These are phyloP conservation scores for Arvicola amphibius DNA, from an alignment of 2,797 vertebrate species.

Conservation along the genomic window DNA sequence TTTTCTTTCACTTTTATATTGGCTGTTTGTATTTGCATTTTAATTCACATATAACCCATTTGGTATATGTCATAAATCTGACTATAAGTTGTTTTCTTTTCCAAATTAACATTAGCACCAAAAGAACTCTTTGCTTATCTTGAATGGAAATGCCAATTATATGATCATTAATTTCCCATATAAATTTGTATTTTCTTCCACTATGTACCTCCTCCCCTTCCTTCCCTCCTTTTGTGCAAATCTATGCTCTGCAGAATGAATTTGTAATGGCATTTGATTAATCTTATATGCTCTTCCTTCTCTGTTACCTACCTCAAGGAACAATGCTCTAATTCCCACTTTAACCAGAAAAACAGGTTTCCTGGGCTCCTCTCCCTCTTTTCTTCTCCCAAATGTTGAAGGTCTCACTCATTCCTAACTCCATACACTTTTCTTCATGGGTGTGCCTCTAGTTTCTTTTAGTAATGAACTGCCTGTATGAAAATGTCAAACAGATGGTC, in stretches of 20 bases:
- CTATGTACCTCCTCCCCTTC: not conserved
- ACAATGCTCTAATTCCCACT: not conserved
- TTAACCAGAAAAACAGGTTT: not conserved
- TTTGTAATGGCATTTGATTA: not conserved
- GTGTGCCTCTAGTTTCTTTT: not conserved
- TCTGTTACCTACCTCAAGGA: not conserved
- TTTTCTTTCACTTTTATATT: conserved; percentile 44
- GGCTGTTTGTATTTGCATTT: not conserved
- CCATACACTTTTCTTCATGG: not conserved
- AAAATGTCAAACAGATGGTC: not conserved
- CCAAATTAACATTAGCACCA: not conserved
- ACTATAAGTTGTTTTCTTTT: not conserved
- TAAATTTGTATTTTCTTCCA: not conserved
- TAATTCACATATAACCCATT: conserved; percentile 4
- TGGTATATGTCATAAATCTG: not conserved
- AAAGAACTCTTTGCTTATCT: not conserved
- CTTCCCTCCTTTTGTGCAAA: not conserved
- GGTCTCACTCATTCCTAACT: not conserved
- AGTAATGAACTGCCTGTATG: not conserved
- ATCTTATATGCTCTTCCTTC: not conserved
- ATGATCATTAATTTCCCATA: not conserved
- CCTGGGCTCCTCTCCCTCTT: not conserved
- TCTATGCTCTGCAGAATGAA: not conserved
- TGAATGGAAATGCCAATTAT: conserved; percentile 26
- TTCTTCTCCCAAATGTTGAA: not conserved